Evolutionary conservation across 2,888 invertebrate species (phyloP).

Genomic region (Acrobasis suavella): DNA sequence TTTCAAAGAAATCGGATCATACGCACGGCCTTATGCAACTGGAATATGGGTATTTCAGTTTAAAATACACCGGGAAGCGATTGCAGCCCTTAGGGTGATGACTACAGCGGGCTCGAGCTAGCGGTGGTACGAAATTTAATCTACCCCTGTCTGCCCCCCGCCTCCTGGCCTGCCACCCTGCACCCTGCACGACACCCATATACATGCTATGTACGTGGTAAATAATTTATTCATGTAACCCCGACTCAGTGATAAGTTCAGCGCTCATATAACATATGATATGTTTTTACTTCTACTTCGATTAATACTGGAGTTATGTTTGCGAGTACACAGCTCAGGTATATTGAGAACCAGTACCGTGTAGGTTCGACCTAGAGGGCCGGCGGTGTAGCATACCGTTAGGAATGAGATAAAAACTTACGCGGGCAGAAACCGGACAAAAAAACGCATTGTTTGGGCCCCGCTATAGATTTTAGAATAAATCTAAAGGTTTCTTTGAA

Average conservation of each 20-base stretch:
- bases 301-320: background rate
- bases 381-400: constrained; percentile 53
- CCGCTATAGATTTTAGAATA: constrained; percentile 9
- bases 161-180: constrained; percentile 39
- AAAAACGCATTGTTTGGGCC: constrained; percentile 29
- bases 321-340: constrained; percentile 29
- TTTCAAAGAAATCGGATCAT: background rate
- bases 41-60: constrained; percentile 36
- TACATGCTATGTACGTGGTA: constrained; percentile 37
- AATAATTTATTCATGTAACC: constrained; percentile 67
- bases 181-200: constrained; percentile 35
- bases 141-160: constrained; percentile 74
- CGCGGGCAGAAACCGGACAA: constrained; percentile 26
- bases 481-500: constrained; percentile 5
- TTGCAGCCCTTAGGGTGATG: constrained; percentile 71
- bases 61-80: constrained; percentile 62
- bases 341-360: constrained; percentile 47
- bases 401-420: constrained; percentile 54
- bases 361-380: constrained; percentile 47
- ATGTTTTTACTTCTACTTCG: constrained; percentile 25
- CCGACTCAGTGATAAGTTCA: constrained; percentile 45
- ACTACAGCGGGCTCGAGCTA: constrained; percentile 66
- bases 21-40: background rate
- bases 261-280: constrained; percentile 47
- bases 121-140: constrained; percentile 77